Evolutionary conservation across 1,140 invertebrate genomes (phyloP).

Genomic region (Heterodera schachtii): DNA sequence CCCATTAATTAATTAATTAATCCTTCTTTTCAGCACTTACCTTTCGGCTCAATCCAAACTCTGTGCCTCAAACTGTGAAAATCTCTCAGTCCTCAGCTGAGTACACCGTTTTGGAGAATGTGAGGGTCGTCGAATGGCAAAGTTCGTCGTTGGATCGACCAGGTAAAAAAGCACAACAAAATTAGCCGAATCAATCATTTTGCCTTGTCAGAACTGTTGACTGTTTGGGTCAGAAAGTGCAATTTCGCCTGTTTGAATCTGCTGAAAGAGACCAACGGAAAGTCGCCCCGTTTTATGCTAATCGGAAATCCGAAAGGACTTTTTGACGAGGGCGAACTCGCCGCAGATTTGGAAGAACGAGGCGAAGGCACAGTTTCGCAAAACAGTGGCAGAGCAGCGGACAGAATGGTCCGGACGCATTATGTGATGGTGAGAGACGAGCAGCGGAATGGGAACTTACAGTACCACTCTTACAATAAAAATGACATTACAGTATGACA

Average conservation of each 20-base stretch:
- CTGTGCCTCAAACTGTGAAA: not conserved
- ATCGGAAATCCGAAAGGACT: conserved; percentile 43
- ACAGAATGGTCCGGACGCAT: conserved; percentile 20
- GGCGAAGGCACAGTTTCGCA: not conserved
- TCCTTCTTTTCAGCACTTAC: conserved; percentile 16
- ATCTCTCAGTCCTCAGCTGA: conserved; percentile 16
- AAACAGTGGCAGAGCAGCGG: not conserved
- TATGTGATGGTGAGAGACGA: conserved; percentile 25
- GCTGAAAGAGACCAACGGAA: conserved; percentile 32
- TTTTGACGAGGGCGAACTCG: conserved; percentile 33
- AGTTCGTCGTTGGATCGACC: conserved; percentile 6
- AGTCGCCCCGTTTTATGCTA: conserved; percentile 45
- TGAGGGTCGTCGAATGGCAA: conserved; percentile 21
- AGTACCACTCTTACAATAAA: too few species aligned
- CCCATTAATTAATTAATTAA: not conserved
- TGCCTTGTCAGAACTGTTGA: conserved; percentile 2
- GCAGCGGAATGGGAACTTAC: not conserved
- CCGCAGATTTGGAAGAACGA: not conserved
- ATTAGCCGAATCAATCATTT: conserved; percentile 12
- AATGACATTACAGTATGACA: conserved; percentile 32
- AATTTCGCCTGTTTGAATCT: conserved; percentile 40
- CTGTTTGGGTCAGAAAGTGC: conserved; percentile 48
- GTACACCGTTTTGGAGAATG: conserved; percentile 22
- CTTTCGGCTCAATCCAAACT: not conserved
- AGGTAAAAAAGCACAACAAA: conserved; percentile 17